A percentile compares a stretch with the other conserved stretches of the same genome.
Evolutionary conservation across 2,113 vertebrate genomes (phyloP).

Genomic region (Haliaeetus leucogaster): DNA sequence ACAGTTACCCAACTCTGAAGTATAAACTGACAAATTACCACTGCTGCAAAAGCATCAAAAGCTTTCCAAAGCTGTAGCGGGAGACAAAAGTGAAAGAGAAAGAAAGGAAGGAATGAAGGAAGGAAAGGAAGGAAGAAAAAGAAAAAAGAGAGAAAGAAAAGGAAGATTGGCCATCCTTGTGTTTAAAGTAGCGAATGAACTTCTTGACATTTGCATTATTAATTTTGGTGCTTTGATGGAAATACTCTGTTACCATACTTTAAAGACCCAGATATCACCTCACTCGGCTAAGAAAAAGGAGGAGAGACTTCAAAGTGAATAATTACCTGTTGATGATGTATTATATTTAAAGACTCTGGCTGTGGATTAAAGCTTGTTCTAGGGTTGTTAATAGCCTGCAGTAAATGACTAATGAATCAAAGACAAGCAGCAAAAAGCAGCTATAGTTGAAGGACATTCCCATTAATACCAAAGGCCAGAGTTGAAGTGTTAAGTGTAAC

Average conservation of each 20-base stretch:
- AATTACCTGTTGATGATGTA: slow-evolving; percentile 78
- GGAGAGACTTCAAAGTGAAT: slow-evolving; percentile 74
- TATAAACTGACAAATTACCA: neutral
- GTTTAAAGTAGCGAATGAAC: slow-evolving; percentile 32
- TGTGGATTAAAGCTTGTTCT: slow-evolving; percentile 72
- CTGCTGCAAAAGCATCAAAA: neutral
- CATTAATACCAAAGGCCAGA: slow-evolving; percentile 17
- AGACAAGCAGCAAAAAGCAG: slow-evolving; percentile 54
- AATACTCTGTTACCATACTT: slow-evolving; percentile 55
- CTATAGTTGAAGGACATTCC: slow-evolving; percentile 46
- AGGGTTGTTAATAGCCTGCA: slow-evolving; percentile 64
- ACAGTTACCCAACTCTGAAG: neutral
- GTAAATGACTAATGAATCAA: slow-evolving; percentile 76
- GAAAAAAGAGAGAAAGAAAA: neutral
- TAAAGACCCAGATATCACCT: slow-evolving; percentile 49
- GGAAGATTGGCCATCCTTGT: neutral
- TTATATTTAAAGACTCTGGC: slow-evolving; percentile 75
- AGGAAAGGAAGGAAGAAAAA: accelerated
- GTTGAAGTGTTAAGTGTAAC: slow-evolving; percentile 9
- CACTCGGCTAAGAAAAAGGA: slow-evolving; percentile 22
- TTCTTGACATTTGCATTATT: slow-evolving; percentile 45
- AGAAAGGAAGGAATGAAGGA: accelerated
- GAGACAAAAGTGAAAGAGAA: neutral
- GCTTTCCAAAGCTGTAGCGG: neutral
- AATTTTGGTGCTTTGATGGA: slow-evolving; percentile 67